phyloP scores from a whole-genome alignment of 1,140 invertebrate genomes.

The Physella acuta region DNA sequence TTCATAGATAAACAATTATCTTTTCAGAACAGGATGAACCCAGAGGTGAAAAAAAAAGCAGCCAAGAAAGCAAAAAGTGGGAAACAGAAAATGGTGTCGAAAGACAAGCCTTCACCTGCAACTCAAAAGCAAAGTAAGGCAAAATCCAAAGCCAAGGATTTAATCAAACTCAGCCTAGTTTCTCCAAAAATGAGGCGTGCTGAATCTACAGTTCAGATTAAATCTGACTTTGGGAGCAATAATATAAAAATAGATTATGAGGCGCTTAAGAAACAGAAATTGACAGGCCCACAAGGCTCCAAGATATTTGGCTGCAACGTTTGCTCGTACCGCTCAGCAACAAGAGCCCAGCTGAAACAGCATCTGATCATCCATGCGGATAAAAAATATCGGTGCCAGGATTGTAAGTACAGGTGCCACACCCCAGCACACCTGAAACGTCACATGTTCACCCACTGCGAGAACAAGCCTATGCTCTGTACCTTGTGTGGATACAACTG shows the following conservation, averaged over 20 bases:
- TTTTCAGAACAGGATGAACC: too few relatives aligned
- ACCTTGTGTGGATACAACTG: constrained; percentile 5
- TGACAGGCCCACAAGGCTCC: constrained; percentile 10
- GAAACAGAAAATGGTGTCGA: neutral
- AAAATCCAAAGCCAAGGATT: neutral
- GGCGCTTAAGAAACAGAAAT: constrained; percentile 11
- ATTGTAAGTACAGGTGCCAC: constrained; percentile 15
- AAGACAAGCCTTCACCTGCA: neutral
- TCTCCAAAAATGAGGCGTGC: too few relatives aligned
- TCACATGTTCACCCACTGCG: constrained; percentile 15
- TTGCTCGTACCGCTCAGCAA: constrained; percentile 13
- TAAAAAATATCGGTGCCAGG: constrained; percentile 9
- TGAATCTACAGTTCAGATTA: too few relatives aligned
- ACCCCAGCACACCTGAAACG: constrained; percentile 17
- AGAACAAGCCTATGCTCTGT: constrained; percentile 10
- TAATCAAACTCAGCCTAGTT: too few relatives aligned
- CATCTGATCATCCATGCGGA: constrained; percentile 16
- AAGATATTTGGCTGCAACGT: constrained; percentile 21
- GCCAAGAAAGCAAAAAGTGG: too few relatives aligned
- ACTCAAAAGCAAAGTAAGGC: neutral
- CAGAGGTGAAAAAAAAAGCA: too few relatives aligned
- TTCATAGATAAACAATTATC: too few relatives aligned
- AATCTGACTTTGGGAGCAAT: too few relatives aligned
- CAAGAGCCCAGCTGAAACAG: constrained; percentile 10
- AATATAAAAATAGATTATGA: neutral